Percentiles rank a stretch among this genome's conserved stretches.
Evolutionary conservation across 2,888 invertebrate genomes (phyloP).

Genomic region (Cylindroiulus punctatus): DNA sequence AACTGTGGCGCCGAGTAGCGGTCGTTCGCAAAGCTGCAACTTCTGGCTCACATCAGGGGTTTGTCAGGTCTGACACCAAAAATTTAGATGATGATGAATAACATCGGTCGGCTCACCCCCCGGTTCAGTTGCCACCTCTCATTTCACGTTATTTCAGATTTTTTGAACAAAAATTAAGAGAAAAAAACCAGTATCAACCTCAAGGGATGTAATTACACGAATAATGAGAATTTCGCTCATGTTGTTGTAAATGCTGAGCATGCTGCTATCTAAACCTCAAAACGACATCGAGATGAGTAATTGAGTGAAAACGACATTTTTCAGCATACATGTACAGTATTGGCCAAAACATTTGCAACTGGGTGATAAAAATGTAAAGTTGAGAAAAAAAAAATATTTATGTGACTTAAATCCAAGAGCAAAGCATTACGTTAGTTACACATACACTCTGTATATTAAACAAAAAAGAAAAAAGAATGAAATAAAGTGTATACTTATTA

Average conservation of each 20-base stretch:
- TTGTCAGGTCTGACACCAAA: constrained; percentile 29
- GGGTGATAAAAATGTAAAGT: too few relatives aligned
- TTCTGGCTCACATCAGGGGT: constrained; percentile 24
- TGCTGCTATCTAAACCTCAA: background rate
- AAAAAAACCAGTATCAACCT: background rate
- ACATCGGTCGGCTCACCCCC: background rate
- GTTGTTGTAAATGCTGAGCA: background rate
- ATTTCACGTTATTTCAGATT: background rate
- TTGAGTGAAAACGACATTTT: background rate
- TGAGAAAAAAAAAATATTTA: too few relatives aligned
- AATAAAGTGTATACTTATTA: too few relatives aligned
- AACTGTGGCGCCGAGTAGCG: constrained; percentile 29
- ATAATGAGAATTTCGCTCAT: constrained; percentile 10
- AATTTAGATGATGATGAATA: constrained; percentile 34
- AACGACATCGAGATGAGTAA: background rate
- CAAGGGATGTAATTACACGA: background rate
- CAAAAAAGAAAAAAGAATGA: too few relatives aligned
- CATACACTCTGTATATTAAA: too few relatives aligned
- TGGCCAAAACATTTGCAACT: too few relatives aligned
- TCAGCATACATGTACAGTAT: too few relatives aligned
- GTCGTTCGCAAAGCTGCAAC: constrained; percentile 16
- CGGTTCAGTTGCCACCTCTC: constrained; percentile 10
- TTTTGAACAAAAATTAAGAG: background rate
- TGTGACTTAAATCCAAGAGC: too few relatives aligned
- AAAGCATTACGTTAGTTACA: too few relatives aligned